Conservation (phyloP, 2,888 invertebrate genomes). For the Vannuccia rotundouncinata region DNA sequence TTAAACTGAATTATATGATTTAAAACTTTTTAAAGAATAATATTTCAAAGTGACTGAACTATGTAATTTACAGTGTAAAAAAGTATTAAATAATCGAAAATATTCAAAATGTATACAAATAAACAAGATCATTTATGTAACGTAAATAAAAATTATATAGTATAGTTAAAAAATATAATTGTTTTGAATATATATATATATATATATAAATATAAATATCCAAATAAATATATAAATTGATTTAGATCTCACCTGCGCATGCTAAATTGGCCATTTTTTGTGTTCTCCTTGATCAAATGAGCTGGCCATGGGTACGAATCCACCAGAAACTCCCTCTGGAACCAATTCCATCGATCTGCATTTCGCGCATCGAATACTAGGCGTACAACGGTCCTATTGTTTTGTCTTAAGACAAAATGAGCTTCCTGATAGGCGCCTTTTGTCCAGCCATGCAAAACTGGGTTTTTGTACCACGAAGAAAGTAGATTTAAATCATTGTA, state of each 20-base stretch:
- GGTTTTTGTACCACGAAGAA: background rate
- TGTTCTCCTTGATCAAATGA: background rate
- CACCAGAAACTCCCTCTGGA: background rate
- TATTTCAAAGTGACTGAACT: no score
- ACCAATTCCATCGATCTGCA: constrained; percentile 10
- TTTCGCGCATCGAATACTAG: background rate
- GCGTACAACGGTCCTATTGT: background rate
- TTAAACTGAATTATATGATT: no score
- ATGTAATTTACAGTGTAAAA: no score
- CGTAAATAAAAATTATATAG: no score
- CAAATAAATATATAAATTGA: no score
- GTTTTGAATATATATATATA: no score
- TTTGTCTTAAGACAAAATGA: background rate
- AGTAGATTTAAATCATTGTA: background rate
- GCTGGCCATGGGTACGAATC: background rate
- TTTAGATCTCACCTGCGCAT: background rate
- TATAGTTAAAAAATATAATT: no score
- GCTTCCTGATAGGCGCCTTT: background rate
- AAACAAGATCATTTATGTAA: no score
- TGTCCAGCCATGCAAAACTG: background rate
- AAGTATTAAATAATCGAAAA: no score
- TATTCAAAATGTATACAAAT: no score
- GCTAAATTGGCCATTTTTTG: background rate
- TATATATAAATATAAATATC: no score
- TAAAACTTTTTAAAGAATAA: no score